phyloP scores from a whole-genome alignment of 1,140 invertebrate genomes.

The Trichoplusia ni region DNA sequence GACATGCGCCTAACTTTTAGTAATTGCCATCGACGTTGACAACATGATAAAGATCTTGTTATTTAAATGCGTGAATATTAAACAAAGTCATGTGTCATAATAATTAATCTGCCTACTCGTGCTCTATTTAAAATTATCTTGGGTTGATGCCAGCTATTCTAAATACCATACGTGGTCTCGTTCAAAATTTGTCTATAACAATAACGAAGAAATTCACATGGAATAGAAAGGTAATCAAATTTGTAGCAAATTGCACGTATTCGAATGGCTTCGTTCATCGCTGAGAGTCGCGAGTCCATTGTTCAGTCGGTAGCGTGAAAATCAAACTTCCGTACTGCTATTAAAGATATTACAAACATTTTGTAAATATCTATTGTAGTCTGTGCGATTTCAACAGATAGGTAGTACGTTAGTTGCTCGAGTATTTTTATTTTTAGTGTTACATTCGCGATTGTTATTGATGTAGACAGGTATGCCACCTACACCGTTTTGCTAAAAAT shows the following conservation, averaged over 20 bases:
- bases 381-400: constrained; percentile 32
- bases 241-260: constrained; percentile 42
- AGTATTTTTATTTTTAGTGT: constrained; percentile 22
- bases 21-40: constrained; percentile 38
- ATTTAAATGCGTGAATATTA: constrained; percentile 52
- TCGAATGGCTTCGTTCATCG: constrained; percentile 32
- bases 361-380: constrained; percentile 44
- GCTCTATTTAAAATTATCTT: constrained; percentile 64
- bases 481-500: constrained; percentile 18
- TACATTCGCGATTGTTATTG: constrained; percentile 21
- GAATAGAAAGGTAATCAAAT: constrained; percentile 49
- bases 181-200: constrained; percentile 53
- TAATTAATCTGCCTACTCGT: constrained; percentile 65
- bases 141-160: constrained; percentile 57
- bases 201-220: constrained; percentile 38
- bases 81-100: constrained; percentile 64
- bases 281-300: constrained; percentile 43
- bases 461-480: constrained; percentile 27
- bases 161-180: constrained; percentile 63
- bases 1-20: constrained; percentile 7
- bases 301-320: constrained; percentile 48
- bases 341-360: constrained; percentile 46
- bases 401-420: constrained; percentile 4
- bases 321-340: constrained; percentile 52
- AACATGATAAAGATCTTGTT: constrained; percentile 50